A percentile compares a stretch with the other conserved stretches of the same genome.
phyloP scores from a whole-genome alignment of 1,140 invertebrate genomes.

The Meloidogyne floridensis region DNA sequence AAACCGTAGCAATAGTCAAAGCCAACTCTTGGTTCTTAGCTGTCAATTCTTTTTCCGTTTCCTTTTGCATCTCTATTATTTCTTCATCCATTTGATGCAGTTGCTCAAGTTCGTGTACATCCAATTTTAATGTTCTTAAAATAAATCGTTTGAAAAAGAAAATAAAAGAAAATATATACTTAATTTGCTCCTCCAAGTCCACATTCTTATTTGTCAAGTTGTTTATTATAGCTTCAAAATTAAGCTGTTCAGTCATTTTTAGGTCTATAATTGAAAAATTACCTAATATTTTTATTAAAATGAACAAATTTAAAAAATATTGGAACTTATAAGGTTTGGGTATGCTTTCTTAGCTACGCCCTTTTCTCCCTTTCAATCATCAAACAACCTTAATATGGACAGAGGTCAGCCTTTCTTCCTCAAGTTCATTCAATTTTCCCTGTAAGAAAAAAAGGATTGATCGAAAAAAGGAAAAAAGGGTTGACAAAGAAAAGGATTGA shows the following conservation, averaged over 20 bases:
- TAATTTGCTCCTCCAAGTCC: conserved; percentile 74
- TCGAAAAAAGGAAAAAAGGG: too few species aligned
- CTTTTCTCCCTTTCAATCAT: too few species aligned
- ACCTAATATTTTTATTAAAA: too few species aligned
- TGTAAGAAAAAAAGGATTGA: too few species aligned
- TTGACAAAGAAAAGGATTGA: too few species aligned
- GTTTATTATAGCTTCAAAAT: conserved; percentile 97
- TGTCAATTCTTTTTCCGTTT: conserved; percentile 82
- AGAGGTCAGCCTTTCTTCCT: too few species aligned
- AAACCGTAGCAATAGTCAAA: background rate
- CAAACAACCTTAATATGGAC: too few species aligned
- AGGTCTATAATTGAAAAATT: background rate
- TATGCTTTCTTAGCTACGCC: too few species aligned
- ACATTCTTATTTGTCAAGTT: conserved; percentile 90
- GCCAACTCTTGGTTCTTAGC: background rate
- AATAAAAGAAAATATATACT: conserved; percentile 65
- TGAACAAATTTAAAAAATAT: too few species aligned
- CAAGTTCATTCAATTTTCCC: too few species aligned
- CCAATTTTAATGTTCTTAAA: conserved; percentile 75
- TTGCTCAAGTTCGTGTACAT: conserved; percentile 85
- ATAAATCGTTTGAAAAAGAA: background rate
- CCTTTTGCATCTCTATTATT: conserved; percentile 75
- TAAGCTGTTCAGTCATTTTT: background rate
- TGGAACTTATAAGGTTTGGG: too few species aligned
- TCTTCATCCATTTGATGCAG: conserved; percentile 77